These are phyloP conservation scores for Botia almorhae DNA, from an alignment of 2,797 vertebrate genomes.

Conservation along the genomic window DNA sequence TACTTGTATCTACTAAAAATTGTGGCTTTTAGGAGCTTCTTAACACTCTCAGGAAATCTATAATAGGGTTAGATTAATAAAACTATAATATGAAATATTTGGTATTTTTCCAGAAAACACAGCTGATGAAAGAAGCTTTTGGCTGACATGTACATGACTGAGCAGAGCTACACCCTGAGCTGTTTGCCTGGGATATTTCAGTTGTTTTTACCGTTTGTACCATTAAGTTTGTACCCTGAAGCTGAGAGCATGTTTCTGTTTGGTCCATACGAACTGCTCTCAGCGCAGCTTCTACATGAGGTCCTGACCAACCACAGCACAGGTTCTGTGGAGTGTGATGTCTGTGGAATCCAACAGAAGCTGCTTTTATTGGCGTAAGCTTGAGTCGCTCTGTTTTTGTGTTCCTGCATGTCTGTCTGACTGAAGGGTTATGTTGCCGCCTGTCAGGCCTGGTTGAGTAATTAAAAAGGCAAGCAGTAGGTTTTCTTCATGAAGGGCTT, in stretches of 20 bases:
- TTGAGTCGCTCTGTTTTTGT: constrained; percentile 69
- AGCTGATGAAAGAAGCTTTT: not conserved
- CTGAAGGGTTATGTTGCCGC: constrained; percentile 73
- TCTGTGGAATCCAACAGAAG: constrained; percentile 49
- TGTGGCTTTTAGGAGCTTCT: not conserved
- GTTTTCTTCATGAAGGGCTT: constrained; percentile 73
- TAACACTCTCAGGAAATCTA: not conserved
- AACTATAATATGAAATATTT: not conserved
- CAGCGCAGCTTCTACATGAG: constrained; percentile 54
- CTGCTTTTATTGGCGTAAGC: constrained; percentile 9
- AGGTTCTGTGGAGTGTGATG: constrained; percentile 72
- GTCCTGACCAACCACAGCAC: constrained; percentile 65
- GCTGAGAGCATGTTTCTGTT: not conserved
- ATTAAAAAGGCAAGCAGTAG: constrained; percentile 79
- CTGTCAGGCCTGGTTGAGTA: constrained; percentile 82
- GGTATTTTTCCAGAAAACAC: no score
- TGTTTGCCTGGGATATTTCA: not conserved
- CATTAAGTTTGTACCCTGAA: not conserved
- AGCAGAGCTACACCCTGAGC: not conserved
- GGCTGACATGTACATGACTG: not conserved
- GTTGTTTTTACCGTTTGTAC: not conserved
- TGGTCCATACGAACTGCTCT: not conserved
- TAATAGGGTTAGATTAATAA: no score
- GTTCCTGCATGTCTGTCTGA: constrained; percentile 68
- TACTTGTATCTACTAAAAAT: not conserved